Percentiles rank a stretch among this genome's conserved stretches.
phyloP scores from a whole-genome alignment of 37 sponge, comb jelly and placozoan genomes.

The Mnemiopsis leidyi region DNA sequence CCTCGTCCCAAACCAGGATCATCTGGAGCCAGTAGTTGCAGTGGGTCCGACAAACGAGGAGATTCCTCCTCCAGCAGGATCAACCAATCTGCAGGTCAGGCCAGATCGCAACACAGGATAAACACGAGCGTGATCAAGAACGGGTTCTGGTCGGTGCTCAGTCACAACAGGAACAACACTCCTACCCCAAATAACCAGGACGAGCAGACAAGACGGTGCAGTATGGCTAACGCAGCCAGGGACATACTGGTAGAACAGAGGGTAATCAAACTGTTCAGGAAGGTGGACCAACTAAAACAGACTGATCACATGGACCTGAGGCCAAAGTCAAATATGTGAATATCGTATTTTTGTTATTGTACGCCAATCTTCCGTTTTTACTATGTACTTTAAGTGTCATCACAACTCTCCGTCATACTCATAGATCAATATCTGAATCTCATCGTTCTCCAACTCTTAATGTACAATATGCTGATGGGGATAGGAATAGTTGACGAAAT shows the following conservation, averaged over 20 bases:
- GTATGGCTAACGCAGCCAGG: background rate
- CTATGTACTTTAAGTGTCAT: too few species aligned
- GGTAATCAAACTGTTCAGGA: constrained; percentile 8
- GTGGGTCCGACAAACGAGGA: background rate
- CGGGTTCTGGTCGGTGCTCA: constrained; percentile 37
- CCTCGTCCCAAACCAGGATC: background rate
- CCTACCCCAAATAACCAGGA: background rate
- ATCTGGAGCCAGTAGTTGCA: background rate
- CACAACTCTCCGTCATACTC: too few species aligned
- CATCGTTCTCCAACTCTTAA: too few species aligned
- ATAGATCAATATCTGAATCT: too few species aligned
- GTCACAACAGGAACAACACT: background rate
- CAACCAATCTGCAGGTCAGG: background rate
- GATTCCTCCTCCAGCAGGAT: background rate
- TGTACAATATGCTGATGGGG: too few species aligned
- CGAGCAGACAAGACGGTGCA: background rate
- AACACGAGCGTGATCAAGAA: background rate
- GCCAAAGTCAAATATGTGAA: too few species aligned
- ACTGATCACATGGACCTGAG: too few species aligned
- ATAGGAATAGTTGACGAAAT: too few species aligned
- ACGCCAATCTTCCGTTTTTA: too few species aligned
- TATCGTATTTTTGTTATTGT: too few species aligned
- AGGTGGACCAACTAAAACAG: constrained; percentile 8
- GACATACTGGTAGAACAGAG: constrained; percentile 51
- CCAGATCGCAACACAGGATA: background rate